Evolutionary conservation across 1,140 invertebrate genomes (phyloP).

Genomic region (Pseudobourletiella spinata): DNA sequence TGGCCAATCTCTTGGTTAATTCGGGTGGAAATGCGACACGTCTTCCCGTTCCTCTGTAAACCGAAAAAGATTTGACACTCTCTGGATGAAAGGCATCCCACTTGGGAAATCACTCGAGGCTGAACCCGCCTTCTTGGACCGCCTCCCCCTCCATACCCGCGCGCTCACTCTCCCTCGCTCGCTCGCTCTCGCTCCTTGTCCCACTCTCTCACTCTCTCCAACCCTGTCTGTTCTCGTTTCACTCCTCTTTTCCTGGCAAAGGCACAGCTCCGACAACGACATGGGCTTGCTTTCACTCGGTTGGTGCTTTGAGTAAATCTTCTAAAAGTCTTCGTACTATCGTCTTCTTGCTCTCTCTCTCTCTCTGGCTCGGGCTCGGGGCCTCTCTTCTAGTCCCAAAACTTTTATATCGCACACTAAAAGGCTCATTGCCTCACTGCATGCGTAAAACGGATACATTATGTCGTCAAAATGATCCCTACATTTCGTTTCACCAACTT

Average conservation of each 20-base stretch:
- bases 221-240: background rate
- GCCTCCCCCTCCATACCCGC: slow-evolving; percentile 6
- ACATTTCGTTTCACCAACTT: slow-evolving; percentile 14
- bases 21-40: slow-evolving; percentile 35
- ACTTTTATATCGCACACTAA: background rate
- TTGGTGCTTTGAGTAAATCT: slow-evolving; percentile 2
- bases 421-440: slow-evolving; percentile 11
- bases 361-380: no score
- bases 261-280: no score
- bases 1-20: slow-evolving; percentile 36
- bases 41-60: slow-evolving; percentile 18
- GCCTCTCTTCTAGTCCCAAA: background rate
- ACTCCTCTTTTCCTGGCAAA: background rate
- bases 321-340: background rate
- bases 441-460: slow-evolving; percentile 31
- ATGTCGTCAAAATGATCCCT: slow-evolving; percentile 16
- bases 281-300: background rate
- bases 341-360: no score
- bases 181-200: no score
- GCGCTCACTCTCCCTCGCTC: no score
- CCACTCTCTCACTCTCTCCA: no score
- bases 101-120: slow-evolving; percentile 30
- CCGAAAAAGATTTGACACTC: slow-evolving; percentile 34
- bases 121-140: slow-evolving; percentile 16
- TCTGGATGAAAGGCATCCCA: slow-evolving; percentile 22